Percentiles rank a stretch among this genome's conserved stretches.
Conservation (phyloP, 2,797 vertebrate species). For the Centroberyx gerrardi region DNA sequence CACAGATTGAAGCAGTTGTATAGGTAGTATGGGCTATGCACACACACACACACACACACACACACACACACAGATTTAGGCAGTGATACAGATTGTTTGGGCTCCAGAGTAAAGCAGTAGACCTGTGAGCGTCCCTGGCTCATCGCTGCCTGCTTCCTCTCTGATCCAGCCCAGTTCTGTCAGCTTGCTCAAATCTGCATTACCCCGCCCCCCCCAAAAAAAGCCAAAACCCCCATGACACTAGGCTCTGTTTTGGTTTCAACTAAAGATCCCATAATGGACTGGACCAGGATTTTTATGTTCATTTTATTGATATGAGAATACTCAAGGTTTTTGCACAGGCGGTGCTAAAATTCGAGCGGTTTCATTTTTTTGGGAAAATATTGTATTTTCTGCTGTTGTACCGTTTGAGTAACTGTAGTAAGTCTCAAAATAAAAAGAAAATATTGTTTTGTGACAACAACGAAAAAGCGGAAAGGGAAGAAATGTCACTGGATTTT, state of each 20-base stretch:
- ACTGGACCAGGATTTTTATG: constrained; percentile 59
- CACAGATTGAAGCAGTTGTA: constrained; percentile 39
- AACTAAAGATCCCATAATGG: constrained; percentile 49
- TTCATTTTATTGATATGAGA: constrained; percentile 65
- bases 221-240: constrained; percentile 6
- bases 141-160: constrained; percentile 88
- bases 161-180: constrained; percentile 76
- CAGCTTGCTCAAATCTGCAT: constrained; percentile 62
- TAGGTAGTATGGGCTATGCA: constrained; percentile 31
- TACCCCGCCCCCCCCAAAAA: background rate
- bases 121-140: constrained; percentile 79
- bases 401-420: constrained; percentile 51
- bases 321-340: constrained; percentile 41
- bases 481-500: constrained; percentile 28
- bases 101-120: constrained; percentile 82
- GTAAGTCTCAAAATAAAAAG: constrained; percentile 54
- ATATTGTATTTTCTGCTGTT: constrained; percentile 64
- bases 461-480: constrained; percentile 36
- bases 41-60: background rate
- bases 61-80: constrained; percentile 20
- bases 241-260: constrained; percentile 55
- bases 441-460: constrained; percentile 68
- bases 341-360: constrained; percentile 47
- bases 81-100: constrained; percentile 22
- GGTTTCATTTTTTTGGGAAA: constrained; percentile 63